These are phyloP conservation scores for Lasioglossum leucozonium DNA, from an alignment of 2,888 invertebrate genomes.

Conservation along the genomic window DNA sequence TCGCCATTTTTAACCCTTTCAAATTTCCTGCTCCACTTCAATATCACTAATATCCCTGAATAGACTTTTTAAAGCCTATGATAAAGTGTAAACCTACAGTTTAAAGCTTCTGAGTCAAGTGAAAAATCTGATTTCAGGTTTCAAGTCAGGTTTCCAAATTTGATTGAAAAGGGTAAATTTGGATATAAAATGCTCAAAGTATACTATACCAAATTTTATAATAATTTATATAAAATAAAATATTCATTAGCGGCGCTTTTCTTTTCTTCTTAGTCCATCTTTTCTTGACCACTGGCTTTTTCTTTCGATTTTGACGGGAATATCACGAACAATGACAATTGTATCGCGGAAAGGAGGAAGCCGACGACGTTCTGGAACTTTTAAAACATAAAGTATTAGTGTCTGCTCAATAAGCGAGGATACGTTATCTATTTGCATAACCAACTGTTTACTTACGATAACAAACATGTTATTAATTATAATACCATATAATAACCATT, in stretches of 20 bases:
- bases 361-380: constrained; percentile 91
- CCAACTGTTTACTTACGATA: constrained; percentile 87
- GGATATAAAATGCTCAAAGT: neutral
- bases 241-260: neutral
- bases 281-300: constrained; percentile 35
- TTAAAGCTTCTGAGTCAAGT: neutral
- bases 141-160: neutral
- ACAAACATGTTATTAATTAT: constrained; percentile 91
- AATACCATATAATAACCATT: constrained; percentile 93
- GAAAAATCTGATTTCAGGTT: neutral
- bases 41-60: neutral
- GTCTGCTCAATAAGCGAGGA: no score
- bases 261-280: constrained; percentile 40
- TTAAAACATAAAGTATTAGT: constrained; percentile 73
- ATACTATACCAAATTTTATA: neutral
- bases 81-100: neutral
- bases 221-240: neutral
- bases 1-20: neutral
- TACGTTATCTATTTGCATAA: neutral
- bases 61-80: neutral
- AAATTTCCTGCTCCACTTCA: neutral
- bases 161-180: neutral
- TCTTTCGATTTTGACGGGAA: constrained; percentile 86
- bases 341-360: constrained; percentile 87
- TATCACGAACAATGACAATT: constrained; percentile 89